Conservation (phyloP, 92 coral and sea anemone genomes). For the Actinernus sp. region DNA sequence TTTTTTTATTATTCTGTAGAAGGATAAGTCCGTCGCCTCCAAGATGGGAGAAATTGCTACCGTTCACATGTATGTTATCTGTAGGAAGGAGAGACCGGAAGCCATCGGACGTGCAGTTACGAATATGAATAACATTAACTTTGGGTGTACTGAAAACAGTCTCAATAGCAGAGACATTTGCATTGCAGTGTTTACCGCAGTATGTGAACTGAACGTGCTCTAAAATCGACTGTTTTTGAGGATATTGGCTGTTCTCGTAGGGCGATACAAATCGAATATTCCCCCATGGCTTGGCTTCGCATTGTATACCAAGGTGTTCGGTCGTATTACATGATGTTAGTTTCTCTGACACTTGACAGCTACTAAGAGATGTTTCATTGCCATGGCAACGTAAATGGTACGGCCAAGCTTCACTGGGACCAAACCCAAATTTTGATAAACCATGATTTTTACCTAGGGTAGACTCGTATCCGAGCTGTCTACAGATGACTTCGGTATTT, state of each 20-base stretch:
- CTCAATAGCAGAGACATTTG: slow-evolving; percentile 50
- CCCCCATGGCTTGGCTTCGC: slow-evolving; percentile 63
- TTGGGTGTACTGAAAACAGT: slow-evolving; percentile 24
- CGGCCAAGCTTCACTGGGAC: slow-evolving; percentile 20
- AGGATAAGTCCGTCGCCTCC: slow-evolving; percentile 22
- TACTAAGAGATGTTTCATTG: slow-evolving; percentile 45
- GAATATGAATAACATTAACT: slow-evolving; percentile 21
- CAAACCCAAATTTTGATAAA: background rate
- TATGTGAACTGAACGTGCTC: slow-evolving; percentile 41
- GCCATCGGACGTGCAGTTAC: slow-evolving; percentile 59
- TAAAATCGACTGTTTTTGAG: slow-evolving; percentile 29
- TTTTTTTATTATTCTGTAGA: slow-evolving; percentile 6
- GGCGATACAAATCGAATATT: slow-evolving; percentile 39
- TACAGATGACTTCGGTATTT: slow-evolving; percentile 24
- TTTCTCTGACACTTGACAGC: slow-evolving; percentile 6
- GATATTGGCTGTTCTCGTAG: slow-evolving; percentile 3
- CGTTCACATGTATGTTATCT: slow-evolving; percentile 8
- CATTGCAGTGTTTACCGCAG: slow-evolving; percentile 54
- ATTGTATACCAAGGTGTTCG: slow-evolving; percentile 4
- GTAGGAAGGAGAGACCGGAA: slow-evolving; percentile 5
- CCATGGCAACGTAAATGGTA: slow-evolving; percentile 41
- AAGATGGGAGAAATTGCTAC: slow-evolving; percentile 7
- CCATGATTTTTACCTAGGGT: background rate
- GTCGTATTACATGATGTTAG: background rate
- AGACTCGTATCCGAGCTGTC: slow-evolving; percentile 51